Conservation (phyloP, 2,113 vertebrate genomes). For the Lophotis ruficrista region DNA sequence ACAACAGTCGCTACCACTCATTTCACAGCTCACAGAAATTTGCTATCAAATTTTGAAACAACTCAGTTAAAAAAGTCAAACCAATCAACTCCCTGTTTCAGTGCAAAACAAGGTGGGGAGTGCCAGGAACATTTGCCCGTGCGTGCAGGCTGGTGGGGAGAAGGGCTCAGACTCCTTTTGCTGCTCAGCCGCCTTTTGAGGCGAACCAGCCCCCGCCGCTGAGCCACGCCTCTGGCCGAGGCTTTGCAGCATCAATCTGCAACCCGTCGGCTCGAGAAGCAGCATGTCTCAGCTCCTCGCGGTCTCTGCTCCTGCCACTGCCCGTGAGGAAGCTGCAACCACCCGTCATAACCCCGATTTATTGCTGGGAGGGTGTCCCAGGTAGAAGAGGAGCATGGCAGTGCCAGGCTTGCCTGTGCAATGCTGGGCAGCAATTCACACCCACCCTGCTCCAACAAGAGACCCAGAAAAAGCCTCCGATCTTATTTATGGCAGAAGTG, state of each 20-base stretch:
- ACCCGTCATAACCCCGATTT: rapidly evolving
- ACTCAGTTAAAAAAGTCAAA: background rate
- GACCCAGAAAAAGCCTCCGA: background rate
- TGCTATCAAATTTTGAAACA: background rate
- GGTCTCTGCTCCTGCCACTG: background rate
- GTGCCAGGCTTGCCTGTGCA: background rate
- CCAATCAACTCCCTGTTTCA: background rate
- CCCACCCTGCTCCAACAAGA: background rate
- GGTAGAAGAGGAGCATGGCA: background rate
- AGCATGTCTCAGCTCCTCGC: background rate
- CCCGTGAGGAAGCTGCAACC: background rate
- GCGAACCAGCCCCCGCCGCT: background rate
- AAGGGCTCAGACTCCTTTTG: background rate
- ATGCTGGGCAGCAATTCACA: background rate
- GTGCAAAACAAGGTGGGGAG: background rate
- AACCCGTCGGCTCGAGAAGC: background rate
- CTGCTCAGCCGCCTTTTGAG: background rate
- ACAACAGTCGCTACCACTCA: background rate
- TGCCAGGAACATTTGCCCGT: background rate
- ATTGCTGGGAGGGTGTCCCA: background rate
- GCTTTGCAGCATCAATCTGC: background rate
- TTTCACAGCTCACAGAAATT: background rate
- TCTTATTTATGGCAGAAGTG: background rate
- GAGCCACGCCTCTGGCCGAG: rapidly evolving
- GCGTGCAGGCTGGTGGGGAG: background rate